These are phyloP conservation scores for Leucoma salicis DNA, from an alignment of 2,888 invertebrate genomes.

Conservation along the genomic window DNA sequence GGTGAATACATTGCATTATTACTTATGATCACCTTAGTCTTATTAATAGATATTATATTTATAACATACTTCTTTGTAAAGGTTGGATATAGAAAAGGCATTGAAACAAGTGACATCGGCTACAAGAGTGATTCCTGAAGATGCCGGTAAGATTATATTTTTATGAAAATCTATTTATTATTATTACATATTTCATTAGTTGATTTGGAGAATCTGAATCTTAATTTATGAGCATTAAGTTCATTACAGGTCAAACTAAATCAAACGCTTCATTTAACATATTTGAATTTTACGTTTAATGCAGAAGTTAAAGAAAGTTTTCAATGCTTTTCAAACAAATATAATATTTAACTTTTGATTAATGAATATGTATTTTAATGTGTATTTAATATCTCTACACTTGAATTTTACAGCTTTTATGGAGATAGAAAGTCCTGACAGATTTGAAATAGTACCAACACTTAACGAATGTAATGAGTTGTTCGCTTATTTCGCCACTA, in stretches of 20 bases:
- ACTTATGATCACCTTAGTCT: background rate
- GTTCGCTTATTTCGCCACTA: slow-evolving; percentile 90
- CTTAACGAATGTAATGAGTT: slow-evolving; percentile 90
- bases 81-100: slow-evolving; percentile 83
- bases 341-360: no score
- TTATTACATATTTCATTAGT: no score
- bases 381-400: background rate
- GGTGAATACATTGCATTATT: slow-evolving; percentile 50
- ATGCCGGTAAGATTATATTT: slow-evolving; percentile 75
- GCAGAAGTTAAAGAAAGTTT: no score
- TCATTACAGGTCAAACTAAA: no score
- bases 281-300: no score
- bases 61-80: slow-evolving; percentile 20
- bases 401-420: slow-evolving; percentile 76
- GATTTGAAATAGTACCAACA: slow-evolving; percentile 81
- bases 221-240: no score
- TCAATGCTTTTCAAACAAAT: no score
- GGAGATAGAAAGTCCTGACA: slow-evolving; percentile 83
- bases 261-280: no score
- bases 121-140: slow-evolving; percentile 79
- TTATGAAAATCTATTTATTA: no score
- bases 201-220: no score
- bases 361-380: no score
- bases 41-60: background rate
- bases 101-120: slow-evolving; percentile 83